Evolutionary conservation across 2,113 vertebrate genomes (phyloP).

Genomic region (Aleadryas rufinucha): DNA sequence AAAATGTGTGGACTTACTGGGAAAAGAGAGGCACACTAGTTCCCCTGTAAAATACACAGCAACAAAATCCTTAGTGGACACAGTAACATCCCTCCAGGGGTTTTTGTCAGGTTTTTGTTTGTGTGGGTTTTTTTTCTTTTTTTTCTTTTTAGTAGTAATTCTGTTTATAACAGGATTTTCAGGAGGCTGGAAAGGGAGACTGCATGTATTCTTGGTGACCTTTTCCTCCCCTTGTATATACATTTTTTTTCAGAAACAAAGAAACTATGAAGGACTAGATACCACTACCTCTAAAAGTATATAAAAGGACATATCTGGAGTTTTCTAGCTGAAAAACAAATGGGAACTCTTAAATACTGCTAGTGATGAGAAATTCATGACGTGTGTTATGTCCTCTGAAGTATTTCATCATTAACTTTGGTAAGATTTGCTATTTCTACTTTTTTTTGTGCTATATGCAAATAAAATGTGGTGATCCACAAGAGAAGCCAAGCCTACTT

Average conservation of each 20-base stretch:
- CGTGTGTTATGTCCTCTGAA: neutral
- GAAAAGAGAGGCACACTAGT: neutral
- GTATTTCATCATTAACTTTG: neutral
- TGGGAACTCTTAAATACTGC: neutral
- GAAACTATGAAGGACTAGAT: neutral
- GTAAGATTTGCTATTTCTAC: neutral
- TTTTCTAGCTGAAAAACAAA: neutral
- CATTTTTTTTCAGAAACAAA: neutral
- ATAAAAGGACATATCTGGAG: neutral
- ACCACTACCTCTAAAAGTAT: neutral
- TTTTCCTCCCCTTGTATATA: neutral
- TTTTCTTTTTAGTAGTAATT: neutral
- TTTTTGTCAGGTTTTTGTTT: neutral
- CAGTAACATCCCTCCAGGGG: neutral
- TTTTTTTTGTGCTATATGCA: neutral
- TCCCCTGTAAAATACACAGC: neutral
- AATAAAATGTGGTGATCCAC: constrained; percentile 30
- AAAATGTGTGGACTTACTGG: neutral
- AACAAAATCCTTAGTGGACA: neutral
- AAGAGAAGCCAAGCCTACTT: constrained; percentile 1
- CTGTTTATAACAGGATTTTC: neutral
- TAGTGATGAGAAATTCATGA: neutral
- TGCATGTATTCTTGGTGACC: neutral
- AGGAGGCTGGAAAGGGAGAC: neutral
- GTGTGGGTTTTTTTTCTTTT: neutral